Conservation (phyloP, 2,888 invertebrate species). For the Lepidonotus clava region DNA sequence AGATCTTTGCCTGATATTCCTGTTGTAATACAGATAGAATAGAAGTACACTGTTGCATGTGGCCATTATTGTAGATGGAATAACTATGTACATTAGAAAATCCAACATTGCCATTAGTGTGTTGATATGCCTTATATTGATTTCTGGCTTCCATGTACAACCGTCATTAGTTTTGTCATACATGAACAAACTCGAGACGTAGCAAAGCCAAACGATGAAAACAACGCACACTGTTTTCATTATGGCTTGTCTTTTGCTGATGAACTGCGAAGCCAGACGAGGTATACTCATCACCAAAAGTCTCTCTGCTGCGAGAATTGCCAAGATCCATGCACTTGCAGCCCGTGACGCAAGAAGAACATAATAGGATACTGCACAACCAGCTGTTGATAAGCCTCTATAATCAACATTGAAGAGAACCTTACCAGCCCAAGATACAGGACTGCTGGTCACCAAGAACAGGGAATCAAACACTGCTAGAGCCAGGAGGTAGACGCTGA, state of each 20-base stretch:
- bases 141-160: neutral
- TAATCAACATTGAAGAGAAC: neutral
- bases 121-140: neutral
- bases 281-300: slow-evolving; percentile 6
- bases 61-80: slow-evolving; percentile 1
- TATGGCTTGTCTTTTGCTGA: neutral
- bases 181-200: neutral
- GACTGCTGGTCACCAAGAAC: neutral
- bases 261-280: neutral
- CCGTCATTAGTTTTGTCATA: neutral
- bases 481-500: neutral
- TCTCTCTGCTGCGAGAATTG: neutral
- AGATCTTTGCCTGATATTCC: neutral
- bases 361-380: neutral
- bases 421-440: neutral
- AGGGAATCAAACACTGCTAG: slow-evolving; percentile 1
- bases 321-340: neutral
- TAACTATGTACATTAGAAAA: neutral
- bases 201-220: neutral
- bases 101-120: neutral
- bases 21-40: slow-evolving; percentile 3
- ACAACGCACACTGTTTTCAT: neutral
- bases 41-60: neutral
- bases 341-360: neutral
- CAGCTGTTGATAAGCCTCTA: neutral